phyloP scores from a whole-genome alignment of 2,888 invertebrate genomes.

The Drosophila siamana region DNA sequence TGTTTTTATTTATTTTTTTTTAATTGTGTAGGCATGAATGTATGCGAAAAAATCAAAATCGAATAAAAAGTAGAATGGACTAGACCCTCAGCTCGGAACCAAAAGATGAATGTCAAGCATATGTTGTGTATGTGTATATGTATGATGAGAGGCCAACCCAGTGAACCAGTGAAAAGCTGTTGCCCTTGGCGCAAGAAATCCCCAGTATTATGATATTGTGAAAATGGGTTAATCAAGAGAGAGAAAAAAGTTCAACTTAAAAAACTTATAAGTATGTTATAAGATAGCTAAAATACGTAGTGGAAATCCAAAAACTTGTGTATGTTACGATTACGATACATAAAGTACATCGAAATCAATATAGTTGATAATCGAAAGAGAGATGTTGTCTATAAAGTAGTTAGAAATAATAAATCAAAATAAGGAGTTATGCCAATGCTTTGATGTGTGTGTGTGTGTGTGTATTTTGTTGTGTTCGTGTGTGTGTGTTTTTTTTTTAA shows the following conservation, averaged over 20 bases:
- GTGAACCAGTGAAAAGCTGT: conserved; percentile 24
- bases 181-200: conserved; percentile 17
- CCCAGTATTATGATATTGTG: conserved; percentile 32
- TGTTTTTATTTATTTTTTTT: conserved; percentile 36
- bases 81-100: conserved; percentile 40
- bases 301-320: conserved; percentile 30
- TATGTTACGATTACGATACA: conserved; percentile 47
- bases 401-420: conserved; percentile 46
- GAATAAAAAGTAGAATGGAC: conserved; percentile 28
- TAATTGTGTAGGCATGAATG: conserved; percentile 47
- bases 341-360: conserved; percentile 28
- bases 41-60: conserved; percentile 40
- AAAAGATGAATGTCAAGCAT: conserved; percentile 51
- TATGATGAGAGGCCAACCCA: conserved; percentile 52
- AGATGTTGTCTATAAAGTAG: conserved; percentile 17
- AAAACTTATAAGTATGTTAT: conserved; percentile 35
- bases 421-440: conserved; percentile 49
- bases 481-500: conserved; percentile 36
- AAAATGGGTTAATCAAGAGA: conserved; percentile 48
- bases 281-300: conserved; percentile 48
- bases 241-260: conserved; percentile 15
- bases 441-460: conserved; percentile 39
- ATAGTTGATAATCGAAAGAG: conserved; percentile 23
- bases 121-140: conserved; percentile 22
- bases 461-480: conserved; percentile 33